phyloP scores from a whole-genome alignment of 2,797 vertebrate genomes.

The Xiphorhynchus erythropygius region DNA sequence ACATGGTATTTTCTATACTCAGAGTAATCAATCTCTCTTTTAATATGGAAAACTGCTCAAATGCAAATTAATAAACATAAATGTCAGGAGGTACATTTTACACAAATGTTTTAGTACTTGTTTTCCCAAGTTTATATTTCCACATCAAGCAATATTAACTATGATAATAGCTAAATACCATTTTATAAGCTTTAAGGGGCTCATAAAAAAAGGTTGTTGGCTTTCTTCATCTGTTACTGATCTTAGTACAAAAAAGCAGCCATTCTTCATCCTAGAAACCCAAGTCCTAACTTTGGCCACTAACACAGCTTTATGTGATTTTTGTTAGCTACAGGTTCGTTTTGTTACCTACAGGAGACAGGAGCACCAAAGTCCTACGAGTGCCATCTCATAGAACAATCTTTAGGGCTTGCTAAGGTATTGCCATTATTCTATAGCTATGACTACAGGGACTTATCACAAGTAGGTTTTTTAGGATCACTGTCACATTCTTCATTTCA shows the following conservation, averaged over 20 bases:
- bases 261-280: not conserved
- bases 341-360: not conserved
- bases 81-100: slow-evolving; percentile 44
- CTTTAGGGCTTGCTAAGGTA: not conserved
- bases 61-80: slow-evolving; percentile 56
- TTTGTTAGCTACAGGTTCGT: not conserved
- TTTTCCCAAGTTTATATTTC: slow-evolving; percentile 56
- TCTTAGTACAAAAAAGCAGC: not conserved
- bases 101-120: slow-evolving; percentile 53
- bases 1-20: slow-evolving; percentile 33
- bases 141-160: slow-evolving; percentile 44
- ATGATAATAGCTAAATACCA: slow-evolving; percentile 50
- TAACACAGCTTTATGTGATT: not conserved
- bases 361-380: not conserved
- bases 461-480: not conserved
- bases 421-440: not conserved
- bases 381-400: not conserved
- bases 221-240: slow-evolving; percentile 51
- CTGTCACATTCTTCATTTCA: not conserved
- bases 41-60: slow-evolving; percentile 28
- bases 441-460: not conserved
- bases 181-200: slow-evolving; percentile 27
- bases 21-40: slow-evolving; percentile 48
- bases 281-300: not conserved
- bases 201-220: slow-evolving; percentile 18